Evolutionary conservation across 2,888 invertebrate species (phyloP).

Genomic region (Thera britannica): DNA sequence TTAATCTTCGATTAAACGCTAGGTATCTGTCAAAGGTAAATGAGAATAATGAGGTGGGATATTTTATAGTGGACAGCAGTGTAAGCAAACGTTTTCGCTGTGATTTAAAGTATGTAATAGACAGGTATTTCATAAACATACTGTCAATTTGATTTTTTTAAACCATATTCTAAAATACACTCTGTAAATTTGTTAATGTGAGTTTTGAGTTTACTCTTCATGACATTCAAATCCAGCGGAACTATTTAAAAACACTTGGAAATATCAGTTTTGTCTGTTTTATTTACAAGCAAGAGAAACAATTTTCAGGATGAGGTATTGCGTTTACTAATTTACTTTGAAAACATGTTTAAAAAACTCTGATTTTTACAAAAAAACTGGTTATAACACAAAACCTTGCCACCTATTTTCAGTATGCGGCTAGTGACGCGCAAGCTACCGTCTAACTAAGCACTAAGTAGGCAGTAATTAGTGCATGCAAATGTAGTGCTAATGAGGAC

Average conservation of each 20-base stretch:
- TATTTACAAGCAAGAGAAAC: too few relatives aligned
- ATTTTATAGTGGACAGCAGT: slow-evolving; percentile 40
- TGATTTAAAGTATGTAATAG: slow-evolving; percentile 21
- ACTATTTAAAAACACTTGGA: too few relatives aligned
- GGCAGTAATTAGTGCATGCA: slow-evolving; percentile 68
- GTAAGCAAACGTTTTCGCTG: slow-evolving; percentile 37
- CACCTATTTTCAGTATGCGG: neutral
- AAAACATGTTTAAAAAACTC: neutral
- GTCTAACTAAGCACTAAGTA: slow-evolving; percentile 22
- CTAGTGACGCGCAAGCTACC: slow-evolving; percentile 1
- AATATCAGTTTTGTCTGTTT: too few relatives aligned
- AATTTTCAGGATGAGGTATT: too few relatives aligned
- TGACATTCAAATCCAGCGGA: too few relatives aligned
- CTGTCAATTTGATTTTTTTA: too few relatives aligned
- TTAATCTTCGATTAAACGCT: slow-evolving; percentile 78
- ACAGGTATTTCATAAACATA: neutral
- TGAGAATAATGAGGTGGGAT: slow-evolving; percentile 63
- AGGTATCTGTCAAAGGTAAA: slow-evolving; percentile 63
- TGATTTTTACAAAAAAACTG: too few relatives aligned
- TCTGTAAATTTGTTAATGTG: too few relatives aligned
- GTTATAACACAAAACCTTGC: too few relatives aligned
- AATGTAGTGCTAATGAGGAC: slow-evolving; percentile 64
- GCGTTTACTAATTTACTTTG: too few relatives aligned
- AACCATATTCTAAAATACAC: too few relatives aligned
- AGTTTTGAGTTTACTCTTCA: too few relatives aligned